Evolutionary conservation across 1,140 invertebrate species (phyloP), one percentile per base, ranked within the genome.

Genomic region (Drosophila watanabei): DNA sequence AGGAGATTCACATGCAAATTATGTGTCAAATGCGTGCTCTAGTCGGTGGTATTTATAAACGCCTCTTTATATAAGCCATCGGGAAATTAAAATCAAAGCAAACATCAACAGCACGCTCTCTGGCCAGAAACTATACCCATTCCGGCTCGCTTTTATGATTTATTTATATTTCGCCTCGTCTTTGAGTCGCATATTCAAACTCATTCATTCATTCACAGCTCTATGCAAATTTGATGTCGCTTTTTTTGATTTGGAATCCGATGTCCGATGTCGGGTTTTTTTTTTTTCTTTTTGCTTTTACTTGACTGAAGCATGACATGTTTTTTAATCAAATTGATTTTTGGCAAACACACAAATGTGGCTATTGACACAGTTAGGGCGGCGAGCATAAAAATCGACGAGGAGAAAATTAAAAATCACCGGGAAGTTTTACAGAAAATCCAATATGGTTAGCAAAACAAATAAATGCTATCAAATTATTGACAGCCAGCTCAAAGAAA

Each of bases 241-340:
- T 64, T 54, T 68, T 82, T 71, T 63, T 68, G 33, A 39, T 39
- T 56, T 37, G 33, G 54, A 20, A 24, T 56, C 54, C 54, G 52
- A 56, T 56, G 52, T 56, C 54, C 54, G 52, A 56, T 56, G 52
- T 39, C 52, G 16, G 49, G 35, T 37, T 54, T 72, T 63, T 79
- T 56, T 63, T 60, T 71, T 77, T 14, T 24, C 24, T 24, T 1
- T 24, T n/a, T n/a, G n/a, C 30, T 2, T 18, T 52, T 52, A 33
- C 49, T 32, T 90, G 79, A 90, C 45, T 71, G 86, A 89, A 90
- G 82, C 86, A 85, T 89, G 86, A 90, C 86, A 86, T 82, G 79
- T 80, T 89, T 90, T 89, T 89, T 73, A 89, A 89, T 90, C 87
- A 90, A 90, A 82, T 30, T 86, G 68, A 82, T 80, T 83, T 82